Conservation (phyloP, 2,113 vertebrate species). For the Morone chrysops region DNA sequence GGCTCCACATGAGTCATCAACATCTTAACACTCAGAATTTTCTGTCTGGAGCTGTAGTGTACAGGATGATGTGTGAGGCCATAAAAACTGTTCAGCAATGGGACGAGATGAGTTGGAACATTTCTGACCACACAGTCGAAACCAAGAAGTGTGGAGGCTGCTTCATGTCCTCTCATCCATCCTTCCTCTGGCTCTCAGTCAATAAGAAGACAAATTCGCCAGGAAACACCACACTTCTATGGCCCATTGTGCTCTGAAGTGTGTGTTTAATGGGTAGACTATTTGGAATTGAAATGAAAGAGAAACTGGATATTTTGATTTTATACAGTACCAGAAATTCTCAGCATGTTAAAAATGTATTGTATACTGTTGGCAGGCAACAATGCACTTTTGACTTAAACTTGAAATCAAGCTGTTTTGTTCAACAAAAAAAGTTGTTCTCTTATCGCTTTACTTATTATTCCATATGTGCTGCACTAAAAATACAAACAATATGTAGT, state of each 20-base stretch:
- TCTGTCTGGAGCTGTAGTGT: conserved; percentile 44
- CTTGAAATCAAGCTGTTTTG: not conserved
- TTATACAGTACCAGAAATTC: conserved; percentile 11
- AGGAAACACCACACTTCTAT: conserved; percentile 41
- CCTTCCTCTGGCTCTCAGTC: conserved; percentile 31
- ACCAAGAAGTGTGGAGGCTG: not conserved
- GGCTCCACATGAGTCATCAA: conserved; percentile 53
- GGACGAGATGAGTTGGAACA: conserved; percentile 45
- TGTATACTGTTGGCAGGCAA: not conserved
- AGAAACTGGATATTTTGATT: conserved; percentile 9
- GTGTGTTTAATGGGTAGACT: conserved; percentile 20
- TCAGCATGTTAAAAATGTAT: not conserved
- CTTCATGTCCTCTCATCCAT: not conserved
- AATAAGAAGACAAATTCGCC: conserved; percentile 40
- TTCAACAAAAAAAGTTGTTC: conserved; percentile 1
- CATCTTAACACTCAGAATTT: conserved; percentile 50
- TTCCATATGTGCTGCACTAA: conserved; percentile 14
- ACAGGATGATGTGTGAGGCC: conserved; percentile 63
- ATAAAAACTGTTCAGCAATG: conserved; percentile 49
- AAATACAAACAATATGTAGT: conserved; percentile 17
- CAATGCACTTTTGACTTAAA: not conserved
- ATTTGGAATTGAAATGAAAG: conserved; percentile 35
- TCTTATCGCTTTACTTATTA: not conserved
- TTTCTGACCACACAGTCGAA: conserved; percentile 56
- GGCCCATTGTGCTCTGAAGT: conserved; percentile 46